phyloP scores from a whole-genome alignment of 2,797 vertebrate species.

The Chrysocyon brachyurus region DNA sequence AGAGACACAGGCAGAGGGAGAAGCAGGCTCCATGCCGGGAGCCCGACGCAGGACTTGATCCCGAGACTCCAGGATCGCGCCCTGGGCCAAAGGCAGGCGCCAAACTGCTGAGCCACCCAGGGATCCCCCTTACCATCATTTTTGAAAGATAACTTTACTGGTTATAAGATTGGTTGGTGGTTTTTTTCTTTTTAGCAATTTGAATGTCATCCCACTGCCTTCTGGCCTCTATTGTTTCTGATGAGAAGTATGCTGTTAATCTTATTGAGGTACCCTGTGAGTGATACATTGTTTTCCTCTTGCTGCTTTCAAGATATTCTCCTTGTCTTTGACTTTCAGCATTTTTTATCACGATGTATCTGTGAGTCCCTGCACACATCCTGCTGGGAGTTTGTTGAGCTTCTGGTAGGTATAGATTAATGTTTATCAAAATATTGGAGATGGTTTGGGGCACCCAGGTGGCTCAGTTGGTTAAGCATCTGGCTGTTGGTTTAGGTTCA shows the following conservation, averaged over 20 bases:
- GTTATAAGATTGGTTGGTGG: background rate
- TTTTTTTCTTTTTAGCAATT: background rate
- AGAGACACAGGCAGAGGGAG: background rate
- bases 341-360: background rate
- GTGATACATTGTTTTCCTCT: background rate
- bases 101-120: background rate
- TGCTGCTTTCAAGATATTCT: background rate
- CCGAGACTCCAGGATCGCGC: background rate
- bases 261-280: background rate
- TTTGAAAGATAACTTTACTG: background rate
- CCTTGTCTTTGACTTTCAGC: background rate
- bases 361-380: background rate
- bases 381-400: background rate
- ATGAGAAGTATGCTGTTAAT: background rate
- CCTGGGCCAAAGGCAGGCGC: background rate
- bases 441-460: background rate
- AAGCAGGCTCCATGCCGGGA: background rate
- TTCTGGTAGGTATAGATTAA: background rate
- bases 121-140: background rate
- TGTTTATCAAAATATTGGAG: background rate
- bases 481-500: background rate
- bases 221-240: background rate
- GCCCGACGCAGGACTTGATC: background rate
- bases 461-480: background rate
- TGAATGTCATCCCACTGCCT: background rate